Base-by-base conservation (phyloP, 92 coral and sea anemone species). In the Actinernus sp. region DNA sequence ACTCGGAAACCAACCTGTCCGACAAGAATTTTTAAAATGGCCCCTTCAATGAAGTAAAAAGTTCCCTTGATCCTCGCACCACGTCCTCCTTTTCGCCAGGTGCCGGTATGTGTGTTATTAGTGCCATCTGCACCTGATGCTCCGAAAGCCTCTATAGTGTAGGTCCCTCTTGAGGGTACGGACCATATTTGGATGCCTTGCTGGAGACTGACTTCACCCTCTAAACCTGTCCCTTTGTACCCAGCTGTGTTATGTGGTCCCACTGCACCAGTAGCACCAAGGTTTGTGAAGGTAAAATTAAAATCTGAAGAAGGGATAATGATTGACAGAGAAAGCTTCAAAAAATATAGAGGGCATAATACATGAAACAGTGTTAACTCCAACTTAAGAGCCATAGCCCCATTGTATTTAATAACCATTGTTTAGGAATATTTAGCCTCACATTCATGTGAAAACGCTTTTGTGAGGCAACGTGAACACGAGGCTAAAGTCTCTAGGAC, bases 91-190 rank as follows among this genome's bases (percentile, higher is more conserved):
- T 43, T 59, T 34, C 63, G 30, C 84, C 63, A 61, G 2, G 55
- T 45, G 17, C 26, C 20, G 7, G 26, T 27, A 1, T 29, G 16
- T 10, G 39, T 59, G 41, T 28, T 22, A 29, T 57, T 44, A 26
- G 81, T 68, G 26, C 97, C 93, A 9, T 79, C 79, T 11, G 84
- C 91, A 2, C 98, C 98, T 2, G 95, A 84, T 46, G 98, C 97
- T 2, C 98, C 97, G 39, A 62, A 78, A 73, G 92, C 93, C 49
- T 82, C 93, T 49, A 94, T 91, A 24, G 55, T 52, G 66, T 90
- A 94, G 55, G 87, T 69, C 55, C 97, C 98, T 53, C 81, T 72
- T 44, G 63, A 47, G 0, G 92, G 97, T 18, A 94, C 95, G 39
- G 69, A 55, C 97, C 98, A 94, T 52, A 79, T 59, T 57, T 94